Percentiles rank a stretch among this genome's conserved stretches.
Evolutionary conservation across 2,113 vertebrate genomes (phyloP).

Genomic region (Pseudorectes ferrugineus): DNA sequence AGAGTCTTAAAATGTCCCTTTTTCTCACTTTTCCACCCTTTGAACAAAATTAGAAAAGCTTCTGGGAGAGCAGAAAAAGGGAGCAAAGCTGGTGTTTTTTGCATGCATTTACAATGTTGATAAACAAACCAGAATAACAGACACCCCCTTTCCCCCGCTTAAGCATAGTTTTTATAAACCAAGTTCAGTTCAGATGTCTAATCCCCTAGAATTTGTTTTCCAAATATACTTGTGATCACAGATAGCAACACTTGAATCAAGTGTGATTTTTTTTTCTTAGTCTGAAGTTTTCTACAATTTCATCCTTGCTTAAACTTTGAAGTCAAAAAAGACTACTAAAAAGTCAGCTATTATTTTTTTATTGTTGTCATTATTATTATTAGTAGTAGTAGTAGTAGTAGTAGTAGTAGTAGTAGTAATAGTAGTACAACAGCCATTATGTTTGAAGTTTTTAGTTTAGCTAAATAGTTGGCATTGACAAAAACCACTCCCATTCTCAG

Average conservation of each 20-base stretch:
- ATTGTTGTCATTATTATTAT: background rate
- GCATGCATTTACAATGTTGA: background rate
- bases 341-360: background rate
- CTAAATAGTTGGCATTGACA: background rate
- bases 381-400: too few relatives aligned
- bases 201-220: background rate
- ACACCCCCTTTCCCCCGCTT: rapidly evolving
- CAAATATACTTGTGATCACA: background rate
- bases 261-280: background rate
- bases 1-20: background rate
- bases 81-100: background rate
- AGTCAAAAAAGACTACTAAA: background rate
- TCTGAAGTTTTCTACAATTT: background rate
- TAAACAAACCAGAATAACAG: background rate
- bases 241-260: background rate
- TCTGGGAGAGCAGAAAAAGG: background rate
- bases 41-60: background rate
- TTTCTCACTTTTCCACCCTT: background rate
- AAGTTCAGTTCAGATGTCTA: background rate
- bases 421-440: background rate
- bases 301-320: background rate
- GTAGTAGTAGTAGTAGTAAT: too few relatives aligned
- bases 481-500: background rate
- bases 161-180: background rate
- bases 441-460: background rate